These are phyloP conservation scores for Siniperca obscura DNA, from an alignment of 2,797 vertebrate species.

Conservation along the genomic window DNA sequence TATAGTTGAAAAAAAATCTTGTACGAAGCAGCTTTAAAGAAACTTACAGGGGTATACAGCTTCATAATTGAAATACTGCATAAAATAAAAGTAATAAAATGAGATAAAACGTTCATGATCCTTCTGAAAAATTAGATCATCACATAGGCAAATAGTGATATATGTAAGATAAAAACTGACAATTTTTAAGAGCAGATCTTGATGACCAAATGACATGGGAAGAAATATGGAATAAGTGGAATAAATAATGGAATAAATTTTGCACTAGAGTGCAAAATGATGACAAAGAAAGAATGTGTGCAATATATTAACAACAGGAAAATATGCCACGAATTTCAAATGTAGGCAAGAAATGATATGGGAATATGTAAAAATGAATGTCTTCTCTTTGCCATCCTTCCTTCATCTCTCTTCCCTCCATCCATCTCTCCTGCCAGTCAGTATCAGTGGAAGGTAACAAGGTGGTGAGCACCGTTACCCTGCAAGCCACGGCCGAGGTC, in stretches of 20 bases:
- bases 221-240: background rate
- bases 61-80: constrained; percentile 39
- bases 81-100: constrained; percentile 16
- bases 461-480: constrained; percentile 82
- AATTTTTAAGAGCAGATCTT: background rate
- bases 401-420: background rate
- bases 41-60: background rate
- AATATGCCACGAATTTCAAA: background rate
- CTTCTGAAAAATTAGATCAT: constrained; percentile 26
- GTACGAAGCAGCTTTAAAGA: constrained; percentile 34
- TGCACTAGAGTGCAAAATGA: background rate
- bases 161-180: constrained; percentile 36
- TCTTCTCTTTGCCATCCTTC: constrained; percentile 9
- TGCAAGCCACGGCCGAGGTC: constrained; percentile 80
- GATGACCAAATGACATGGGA: background rate
- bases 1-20: constrained; percentile 30
- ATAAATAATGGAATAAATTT: too few relatives aligned
- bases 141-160: constrained; percentile 25
- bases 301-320: background rate
- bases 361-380: background rate
- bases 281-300: background rate
- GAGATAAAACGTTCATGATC: constrained; percentile 39
- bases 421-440: constrained; percentile 50
- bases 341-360: background rate
- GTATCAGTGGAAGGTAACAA: constrained; percentile 75